A percentile compares a stretch with the other conserved stretches of the same genome.
Conservation (phyloP, 2,888 invertebrate genomes). For the Liposcelis brunnea region DNA sequence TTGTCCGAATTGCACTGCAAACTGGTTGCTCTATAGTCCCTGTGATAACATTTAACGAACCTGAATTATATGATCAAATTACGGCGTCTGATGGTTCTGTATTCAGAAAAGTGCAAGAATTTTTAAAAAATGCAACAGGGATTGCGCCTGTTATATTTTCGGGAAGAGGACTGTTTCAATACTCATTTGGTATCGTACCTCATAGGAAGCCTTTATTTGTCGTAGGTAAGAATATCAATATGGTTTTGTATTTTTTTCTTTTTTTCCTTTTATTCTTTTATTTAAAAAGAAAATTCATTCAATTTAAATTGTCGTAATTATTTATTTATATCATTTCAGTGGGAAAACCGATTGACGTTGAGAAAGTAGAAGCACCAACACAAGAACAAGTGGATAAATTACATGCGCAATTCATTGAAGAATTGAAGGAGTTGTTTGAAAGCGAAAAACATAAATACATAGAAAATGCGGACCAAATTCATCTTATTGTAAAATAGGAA, state of each 20-base stretch:
- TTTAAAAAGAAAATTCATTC: not conserved
- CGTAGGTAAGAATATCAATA: conserved; percentile 48
- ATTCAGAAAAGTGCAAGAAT: conserved; percentile 48
- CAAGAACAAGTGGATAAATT: conserved; percentile 29
- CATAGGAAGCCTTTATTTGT: conserved; percentile 61
- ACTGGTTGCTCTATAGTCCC: conserved; percentile 69
- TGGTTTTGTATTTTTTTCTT: not conserved
- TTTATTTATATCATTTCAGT: conserved; percentile 27
- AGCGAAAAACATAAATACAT: conserved; percentile 12
- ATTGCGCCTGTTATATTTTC: conserved; percentile 56
- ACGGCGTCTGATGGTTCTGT: conserved; percentile 42
- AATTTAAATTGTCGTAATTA: too few relatives aligned
- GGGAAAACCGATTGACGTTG: conserved; percentile 33
- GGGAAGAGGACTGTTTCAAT: conserved; percentile 84
- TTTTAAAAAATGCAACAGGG: conserved; percentile 45
- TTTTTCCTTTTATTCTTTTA: too few relatives aligned
- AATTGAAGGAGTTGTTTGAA: conserved; percentile 27
- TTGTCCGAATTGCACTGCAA: conserved; percentile 51
- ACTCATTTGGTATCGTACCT: conserved; percentile 73
- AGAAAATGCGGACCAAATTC: conserved; percentile 4
- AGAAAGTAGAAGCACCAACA: conserved; percentile 26
- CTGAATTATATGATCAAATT: conserved; percentile 63
- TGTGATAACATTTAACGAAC: conserved; percentile 80
- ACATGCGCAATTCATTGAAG: conserved; percentile 28
- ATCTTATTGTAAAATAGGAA: not conserved